Base-by-base conservation (phyloP, 2,113 vertebrate genomes). In the Dipodomys ordii region DNA sequence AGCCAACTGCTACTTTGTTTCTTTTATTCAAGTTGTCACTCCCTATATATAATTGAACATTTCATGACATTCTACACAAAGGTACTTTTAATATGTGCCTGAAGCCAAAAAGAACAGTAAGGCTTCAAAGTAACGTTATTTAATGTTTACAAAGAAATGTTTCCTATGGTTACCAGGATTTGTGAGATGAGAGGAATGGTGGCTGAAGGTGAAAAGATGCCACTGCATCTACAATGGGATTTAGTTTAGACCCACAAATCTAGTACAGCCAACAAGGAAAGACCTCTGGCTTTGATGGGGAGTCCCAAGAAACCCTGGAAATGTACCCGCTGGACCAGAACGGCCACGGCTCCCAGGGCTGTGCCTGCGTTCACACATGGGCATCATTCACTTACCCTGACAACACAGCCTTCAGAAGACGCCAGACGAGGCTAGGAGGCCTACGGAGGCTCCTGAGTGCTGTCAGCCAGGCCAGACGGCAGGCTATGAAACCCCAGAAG, bases 111-210 rank as follows among this genome's bases (percentile, higher is more conserved):
- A 81, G 32, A 83, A 91, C 4, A 72, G 6, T 28, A 53, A 94
- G 30, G 12, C 81, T 90, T 96, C 73, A 64, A 96, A 94, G 84
- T 67, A 93, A 97, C 92, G 83, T n/a, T 74, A 90, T 71, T 95
- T 82, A 83, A 94, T 95, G 90, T 73, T 87, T 32, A 89, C 35
- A 91, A 86, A 95, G 49, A 49, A 49, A 12, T 9, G 53, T 57
- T 94, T 92, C 78, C 93, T 76, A 79, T 71, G 62, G 91, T 85
- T 89, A 91, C 79, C 27, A 78, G 8, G 71, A 91, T 60, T 81
- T n/a, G 57, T 12, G 13, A 28, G 76, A 46, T 71, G 7, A 13
- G n/a, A 76, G 60, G 2, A 39, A 65, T 35, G 71, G 71, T 62
- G 71, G 83, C 30, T 62, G 35, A 91, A 91, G 30, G 30, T 49